A percentile compares a stretch with the other conserved stretches of the same genome.
Conservation (phyloP, 2,113 vertebrate genomes). For the Elachura formosa region DNA sequence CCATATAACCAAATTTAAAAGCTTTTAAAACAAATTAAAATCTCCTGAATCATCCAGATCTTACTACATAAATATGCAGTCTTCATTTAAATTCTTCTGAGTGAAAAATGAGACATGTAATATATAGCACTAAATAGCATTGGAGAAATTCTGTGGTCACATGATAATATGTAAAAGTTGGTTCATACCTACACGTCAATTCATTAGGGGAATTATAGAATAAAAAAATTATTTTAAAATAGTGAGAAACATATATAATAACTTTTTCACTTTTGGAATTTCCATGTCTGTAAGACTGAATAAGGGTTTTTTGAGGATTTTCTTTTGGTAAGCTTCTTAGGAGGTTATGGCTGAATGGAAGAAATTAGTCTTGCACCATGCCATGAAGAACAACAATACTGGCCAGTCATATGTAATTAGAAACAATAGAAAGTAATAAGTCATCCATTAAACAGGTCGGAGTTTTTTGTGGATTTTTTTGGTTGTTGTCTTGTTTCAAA, state of each 20-base stretch:
- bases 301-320: neutral
- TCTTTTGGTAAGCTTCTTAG: neutral
- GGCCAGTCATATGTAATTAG: neutral
- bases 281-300: neutral
- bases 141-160: neutral
- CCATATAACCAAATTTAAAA: neutral
- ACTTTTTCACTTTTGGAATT: neutral
- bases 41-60: neutral
- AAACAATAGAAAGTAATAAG: neutral
- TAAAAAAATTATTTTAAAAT: neutral
- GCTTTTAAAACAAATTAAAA: neutral
- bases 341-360: neutral
- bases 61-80: neutral
- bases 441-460: neutral
- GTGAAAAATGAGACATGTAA: neutral
- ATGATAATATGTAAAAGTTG: neutral
- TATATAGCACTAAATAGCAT: neutral
- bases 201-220: neutral
- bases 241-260: neutral
- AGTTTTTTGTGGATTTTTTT: neutral
- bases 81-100: neutral
- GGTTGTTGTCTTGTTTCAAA: neutral
- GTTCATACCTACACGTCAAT: neutral
- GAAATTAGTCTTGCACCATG: neutral
- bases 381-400: neutral